Evolutionary conservation across 2,797 vertebrate species (phyloP).

Genomic region (Discoglossus pictus): DNA sequence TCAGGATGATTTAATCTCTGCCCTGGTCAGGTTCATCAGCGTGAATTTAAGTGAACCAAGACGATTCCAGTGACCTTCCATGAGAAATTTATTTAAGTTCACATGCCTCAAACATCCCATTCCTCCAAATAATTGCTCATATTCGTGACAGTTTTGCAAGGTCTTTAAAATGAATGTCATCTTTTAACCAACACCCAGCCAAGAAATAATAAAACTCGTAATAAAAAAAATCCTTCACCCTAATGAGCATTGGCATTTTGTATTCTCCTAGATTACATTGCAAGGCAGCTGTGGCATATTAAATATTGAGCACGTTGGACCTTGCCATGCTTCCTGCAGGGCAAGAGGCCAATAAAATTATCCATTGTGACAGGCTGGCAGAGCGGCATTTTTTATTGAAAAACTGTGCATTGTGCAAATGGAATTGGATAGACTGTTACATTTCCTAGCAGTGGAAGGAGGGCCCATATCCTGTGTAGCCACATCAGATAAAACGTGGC

Average conservation of each 20-base stretch:
- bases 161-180: slow-evolving; percentile 34
- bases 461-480: slow-evolving; percentile 23
- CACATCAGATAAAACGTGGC: slow-evolving; percentile 20
- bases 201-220: slow-evolving; percentile 40
- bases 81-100: slow-evolving; percentile 5
- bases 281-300: slow-evolving; percentile 54
- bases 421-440: slow-evolving; percentile 29
- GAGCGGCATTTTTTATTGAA: slow-evolving; percentile 39
- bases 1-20: slow-evolving; percentile 44
- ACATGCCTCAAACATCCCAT: not conserved
- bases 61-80: slow-evolving; percentile 23
- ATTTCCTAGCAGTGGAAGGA: slow-evolving; percentile 28
- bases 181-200: slow-evolving; percentile 36
- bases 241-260: slow-evolving; percentile 56
- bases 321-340: slow-evolving; percentile 39
- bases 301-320: slow-evolving; percentile 52
- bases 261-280: slow-evolving; percentile 48
- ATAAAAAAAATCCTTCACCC: slow-evolving; percentile 51
- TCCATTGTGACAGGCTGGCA: slow-evolving; percentile 20
- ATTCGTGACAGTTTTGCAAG: slow-evolving; percentile 14
- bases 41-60: slow-evolving; percentile 27
- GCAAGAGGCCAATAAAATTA: slow-evolving; percentile 38
- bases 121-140: slow-evolving; percentile 29
- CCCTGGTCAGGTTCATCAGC: slow-evolving; percentile 29
- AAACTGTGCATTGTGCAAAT: slow-evolving; percentile 33